Conservation (phyloP, 2,888 invertebrate species). For the Euphydryas editha region DNA sequence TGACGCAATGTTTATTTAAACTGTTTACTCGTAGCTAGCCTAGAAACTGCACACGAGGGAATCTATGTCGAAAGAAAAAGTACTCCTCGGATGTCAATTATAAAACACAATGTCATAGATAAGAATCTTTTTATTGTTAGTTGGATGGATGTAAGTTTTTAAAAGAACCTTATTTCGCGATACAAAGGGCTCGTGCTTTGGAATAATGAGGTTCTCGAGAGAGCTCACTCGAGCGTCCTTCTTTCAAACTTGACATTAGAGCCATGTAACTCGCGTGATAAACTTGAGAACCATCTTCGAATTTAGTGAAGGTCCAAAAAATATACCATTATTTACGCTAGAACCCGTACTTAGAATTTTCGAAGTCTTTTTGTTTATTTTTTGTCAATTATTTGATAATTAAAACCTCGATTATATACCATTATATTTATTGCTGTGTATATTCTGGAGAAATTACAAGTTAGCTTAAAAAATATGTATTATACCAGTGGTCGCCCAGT, state of each 20-base stretch:
- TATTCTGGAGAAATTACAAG: too few relatives aligned
- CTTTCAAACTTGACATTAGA: constrained; percentile 73
- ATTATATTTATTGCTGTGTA: too few relatives aligned
- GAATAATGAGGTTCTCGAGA: constrained; percentile 78
- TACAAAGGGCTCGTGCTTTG: constrained; percentile 79
- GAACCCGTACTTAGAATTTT: not conserved
- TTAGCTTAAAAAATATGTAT: too few relatives aligned
- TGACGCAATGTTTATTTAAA: not conserved
- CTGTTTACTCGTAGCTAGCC: not conserved
- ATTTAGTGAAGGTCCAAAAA: constrained; percentile 33
- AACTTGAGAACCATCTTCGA: constrained; percentile 22
- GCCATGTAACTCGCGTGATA: constrained; percentile 48
- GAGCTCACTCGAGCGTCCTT: constrained; percentile 66
- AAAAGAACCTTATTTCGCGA: constrained; percentile 80
- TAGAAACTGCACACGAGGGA: constrained; percentile 3
- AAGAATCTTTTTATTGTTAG: constrained; percentile 40
- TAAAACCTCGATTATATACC: not conserved
- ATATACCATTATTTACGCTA: constrained; percentile 2
- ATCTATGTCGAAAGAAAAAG: constrained; percentile 24
- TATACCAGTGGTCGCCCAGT: too few relatives aligned
- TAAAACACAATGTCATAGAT: constrained; percentile 37
- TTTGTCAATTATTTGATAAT: not conserved
- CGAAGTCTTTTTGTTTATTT: not conserved
- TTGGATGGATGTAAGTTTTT: constrained; percentile 70
- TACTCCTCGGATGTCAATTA: constrained; percentile 30